Base-by-base conservation (phyloP, 2,113 vertebrate genomes). In the Otolemur garnettii region DNA sequence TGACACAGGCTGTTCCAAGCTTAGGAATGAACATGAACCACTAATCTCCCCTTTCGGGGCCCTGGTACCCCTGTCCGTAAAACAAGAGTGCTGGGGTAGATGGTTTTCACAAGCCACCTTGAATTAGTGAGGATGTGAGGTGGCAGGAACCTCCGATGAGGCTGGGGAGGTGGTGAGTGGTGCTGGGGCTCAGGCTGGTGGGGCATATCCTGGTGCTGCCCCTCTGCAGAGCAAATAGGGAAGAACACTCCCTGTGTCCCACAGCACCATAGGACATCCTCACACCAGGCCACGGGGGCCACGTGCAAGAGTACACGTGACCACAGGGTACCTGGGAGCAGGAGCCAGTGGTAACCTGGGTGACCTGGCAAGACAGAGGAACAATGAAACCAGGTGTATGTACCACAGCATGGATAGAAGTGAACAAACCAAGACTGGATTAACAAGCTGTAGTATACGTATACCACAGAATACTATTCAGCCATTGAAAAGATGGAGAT, bases 221-320 rank as follows among this genome's bases (percentile, higher is more conserved):
- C 5, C 28, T 12, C 13, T 21, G n/a, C 60, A 38, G 24, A 87
- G 60, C 24, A 35, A 80, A 69, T 19, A 18, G 42, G 71, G 74
- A 95, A n/a, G 10, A 13, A 1, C 38, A 72, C 88, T 19, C n/a
- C n/a, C 53, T 62, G 14, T n/a, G 69, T 64, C 10, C 24, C 28
- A 45, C 5, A 30, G 0, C 59, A 66, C 19, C 26, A 19, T 8
- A 22, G 60, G 24, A 77, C 69, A 80, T 87, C 50, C 83, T 66
- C 42, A n/a, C 7, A n/a, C 4, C 38, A 50, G 8, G n/a, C 93
- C 68, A 13, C 6, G n/a, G 50, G 30, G 33, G 6, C 17, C 6
- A 5, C 1, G 1, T 17, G 22, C 24, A 68, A 26, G 13, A 81
- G 55, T 5, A 26, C 0, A 1, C 38, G 17, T 1, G n/a, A 50